These are phyloP conservation scores for Macrobrachium nipponense DNA, from an alignment of 1,140 invertebrate genomes.

Conservation along the genomic window DNA sequence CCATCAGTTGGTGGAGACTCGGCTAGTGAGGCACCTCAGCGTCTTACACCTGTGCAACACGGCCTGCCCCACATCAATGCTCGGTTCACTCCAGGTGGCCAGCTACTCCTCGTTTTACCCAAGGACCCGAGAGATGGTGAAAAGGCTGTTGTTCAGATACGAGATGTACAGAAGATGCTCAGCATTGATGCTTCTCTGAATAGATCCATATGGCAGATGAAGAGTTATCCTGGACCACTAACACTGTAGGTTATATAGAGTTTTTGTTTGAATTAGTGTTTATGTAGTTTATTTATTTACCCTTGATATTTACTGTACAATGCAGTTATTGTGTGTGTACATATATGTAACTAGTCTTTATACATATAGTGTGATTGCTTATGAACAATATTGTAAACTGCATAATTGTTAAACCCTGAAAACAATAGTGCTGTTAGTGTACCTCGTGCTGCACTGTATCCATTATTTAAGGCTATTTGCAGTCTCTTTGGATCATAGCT, in stretches of 20 bases:
- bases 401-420: too few relatives aligned
- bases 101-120: conserved; percentile 78
- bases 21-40: conserved; percentile 73
- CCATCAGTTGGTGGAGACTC: conserved; percentile 71
- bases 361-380: too few relatives aligned
- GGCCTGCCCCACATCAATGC: conserved; percentile 78
- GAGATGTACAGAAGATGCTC: conserved; percentile 75
- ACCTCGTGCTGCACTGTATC: too few relatives aligned
- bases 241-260: conserved; percentile 72
- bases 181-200: conserved; percentile 69
- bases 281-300: neutral
- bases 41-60: conserved; percentile 84
- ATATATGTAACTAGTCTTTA: too few relatives aligned
- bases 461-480: too few relatives aligned
- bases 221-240: conserved; percentile 81
- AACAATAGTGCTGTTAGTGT: too few relatives aligned
- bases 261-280: conserved; percentile 42
- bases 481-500: too few relatives aligned
- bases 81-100: conserved; percentile 77
- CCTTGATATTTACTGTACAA: neutral
- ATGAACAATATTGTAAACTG: too few relatives aligned
- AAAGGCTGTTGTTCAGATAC: conserved; percentile 78
- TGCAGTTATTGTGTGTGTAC: neutral
- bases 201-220: conserved; percentile 76
- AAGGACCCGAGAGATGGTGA: conserved; percentile 81